phyloP scores from a whole-genome alignment of 2,888 invertebrate species.

The Phyllotreta cruciferae region DNA sequence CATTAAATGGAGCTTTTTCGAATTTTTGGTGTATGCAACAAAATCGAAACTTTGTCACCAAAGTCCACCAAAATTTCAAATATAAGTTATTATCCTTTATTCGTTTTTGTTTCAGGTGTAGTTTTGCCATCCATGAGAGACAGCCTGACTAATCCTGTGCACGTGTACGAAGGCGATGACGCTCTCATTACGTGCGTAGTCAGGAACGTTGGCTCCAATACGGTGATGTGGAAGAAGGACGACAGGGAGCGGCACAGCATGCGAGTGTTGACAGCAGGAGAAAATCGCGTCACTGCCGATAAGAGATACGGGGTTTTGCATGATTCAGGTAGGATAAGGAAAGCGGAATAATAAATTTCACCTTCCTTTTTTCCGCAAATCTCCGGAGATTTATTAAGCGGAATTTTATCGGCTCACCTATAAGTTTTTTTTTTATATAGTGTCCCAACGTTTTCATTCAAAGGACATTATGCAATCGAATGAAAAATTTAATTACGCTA shows the following conservation, averaged over 20 bases:
- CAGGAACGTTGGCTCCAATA: conserved; percentile 71
- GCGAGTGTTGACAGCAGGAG: conserved; percentile 76
- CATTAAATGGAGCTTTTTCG: no score
- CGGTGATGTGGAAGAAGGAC: conserved; percentile 79
- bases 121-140: conserved; percentile 61
- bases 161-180: conserved; percentile 75
- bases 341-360: conserved; percentile 27
- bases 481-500: conserved; percentile 33
- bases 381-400: conserved; percentile 19
- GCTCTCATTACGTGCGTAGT: conserved; percentile 84
- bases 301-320: conserved; percentile 76
- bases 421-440: no score
- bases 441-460: no score
- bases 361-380: conserved; percentile 15
- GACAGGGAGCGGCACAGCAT: conserved; percentile 65
- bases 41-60: no score
- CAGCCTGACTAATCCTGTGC: conserved; percentile 63
- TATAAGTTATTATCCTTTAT: not conserved
- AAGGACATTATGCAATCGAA: conserved; percentile 1
- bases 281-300: conserved; percentile 77
- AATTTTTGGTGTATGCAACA: no score
- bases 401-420: conserved; percentile 9
- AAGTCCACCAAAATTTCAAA: not conserved
- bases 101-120: conserved; percentile 15
- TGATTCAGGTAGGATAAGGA: conserved; percentile 71